Evolutionary conservation across 2,888 invertebrate species (phyloP).

Genomic region (Cordilura impudica): DNA sequence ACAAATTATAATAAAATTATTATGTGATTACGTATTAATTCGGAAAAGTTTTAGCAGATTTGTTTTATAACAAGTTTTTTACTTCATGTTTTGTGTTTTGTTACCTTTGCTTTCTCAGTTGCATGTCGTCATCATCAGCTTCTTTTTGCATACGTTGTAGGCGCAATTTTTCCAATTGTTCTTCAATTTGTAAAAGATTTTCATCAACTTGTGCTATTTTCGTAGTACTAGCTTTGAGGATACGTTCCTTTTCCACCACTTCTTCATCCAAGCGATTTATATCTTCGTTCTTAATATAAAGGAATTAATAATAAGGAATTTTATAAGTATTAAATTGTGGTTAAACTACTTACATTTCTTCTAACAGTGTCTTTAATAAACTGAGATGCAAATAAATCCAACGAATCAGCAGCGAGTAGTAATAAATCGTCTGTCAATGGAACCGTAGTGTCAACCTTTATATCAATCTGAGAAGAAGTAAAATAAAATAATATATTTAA

Average conservation of each 20-base stretch:
- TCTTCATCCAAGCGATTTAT: constrained; percentile 84
- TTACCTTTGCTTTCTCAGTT: constrained; percentile 68
- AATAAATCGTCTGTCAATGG: constrained; percentile 81
- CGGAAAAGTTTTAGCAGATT: too few relatives aligned
- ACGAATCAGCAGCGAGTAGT: constrained; percentile 82
- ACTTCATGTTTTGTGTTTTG: neutral
- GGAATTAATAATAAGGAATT: neutral
- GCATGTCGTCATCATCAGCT: constrained; percentile 66
- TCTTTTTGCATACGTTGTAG: constrained; percentile 71
- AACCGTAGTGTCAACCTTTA: constrained; percentile 79
- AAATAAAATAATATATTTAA: neutral
- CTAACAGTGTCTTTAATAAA: constrained; percentile 84
- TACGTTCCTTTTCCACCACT: constrained; percentile 79
- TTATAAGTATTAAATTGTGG: neutral
- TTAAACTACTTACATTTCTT: constrained; percentile 82
- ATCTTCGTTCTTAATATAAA: constrained; percentile 82
- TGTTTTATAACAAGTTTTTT: neutral
- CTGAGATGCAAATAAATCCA: constrained; percentile 83
- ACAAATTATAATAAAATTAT: neutral
- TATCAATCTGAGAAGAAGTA: constrained; percentile 78
- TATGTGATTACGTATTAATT: too few relatives aligned
- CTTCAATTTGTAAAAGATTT: constrained; percentile 83
- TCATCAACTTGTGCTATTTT: constrained; percentile 86
- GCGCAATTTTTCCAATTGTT: constrained; percentile 80
- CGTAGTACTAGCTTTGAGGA: constrained; percentile 81